Conservation (phyloP, 2,888 invertebrate species). For the Iselma pallidipennis region DNA sequence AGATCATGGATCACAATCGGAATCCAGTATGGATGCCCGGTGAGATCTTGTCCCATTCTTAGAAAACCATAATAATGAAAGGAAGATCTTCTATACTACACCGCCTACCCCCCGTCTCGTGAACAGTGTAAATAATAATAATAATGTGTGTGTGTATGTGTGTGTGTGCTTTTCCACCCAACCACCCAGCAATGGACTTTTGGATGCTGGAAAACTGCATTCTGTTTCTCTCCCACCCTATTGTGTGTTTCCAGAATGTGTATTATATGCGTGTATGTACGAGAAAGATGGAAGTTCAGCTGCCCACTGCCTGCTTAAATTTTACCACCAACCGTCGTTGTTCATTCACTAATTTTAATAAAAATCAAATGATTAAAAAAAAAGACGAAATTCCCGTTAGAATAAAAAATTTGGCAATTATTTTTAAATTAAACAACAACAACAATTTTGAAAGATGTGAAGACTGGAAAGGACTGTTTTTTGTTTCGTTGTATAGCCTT, state of each 20-base stretch:
- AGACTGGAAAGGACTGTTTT: constrained; percentile 28
- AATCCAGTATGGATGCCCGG: constrained; percentile 57
- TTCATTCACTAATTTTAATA: constrained; percentile 11
- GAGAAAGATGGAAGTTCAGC: constrained; percentile 6
- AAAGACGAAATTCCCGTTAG: too few species aligned
- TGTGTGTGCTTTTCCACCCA: constrained; percentile 5
- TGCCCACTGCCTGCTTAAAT: constrained; percentile 18
- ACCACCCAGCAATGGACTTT: constrained; percentile 18
- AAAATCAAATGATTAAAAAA: neutral
- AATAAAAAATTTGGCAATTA: neutral
- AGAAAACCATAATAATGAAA: too few species aligned
- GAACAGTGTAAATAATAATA: constrained; percentile 1
- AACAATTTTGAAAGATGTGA: constrained; percentile 1
- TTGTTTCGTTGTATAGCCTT: constrained; percentile 6
- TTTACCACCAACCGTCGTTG: constrained; percentile 17
- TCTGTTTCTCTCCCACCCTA: neutral
- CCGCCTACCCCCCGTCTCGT: neutral
- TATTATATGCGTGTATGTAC: neutral
- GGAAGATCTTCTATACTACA: too few species aligned
- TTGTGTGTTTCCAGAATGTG: neutral
- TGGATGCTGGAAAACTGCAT: neutral
- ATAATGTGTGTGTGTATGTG: neutral
- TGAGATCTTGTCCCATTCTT: constrained; percentile 35
- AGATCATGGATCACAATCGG: constrained; percentile 55
- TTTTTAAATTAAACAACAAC: neutral